Evolutionary conservation across 2,888 invertebrate genomes (phyloP).

Genomic region (Agrochola circellaris): DNA sequence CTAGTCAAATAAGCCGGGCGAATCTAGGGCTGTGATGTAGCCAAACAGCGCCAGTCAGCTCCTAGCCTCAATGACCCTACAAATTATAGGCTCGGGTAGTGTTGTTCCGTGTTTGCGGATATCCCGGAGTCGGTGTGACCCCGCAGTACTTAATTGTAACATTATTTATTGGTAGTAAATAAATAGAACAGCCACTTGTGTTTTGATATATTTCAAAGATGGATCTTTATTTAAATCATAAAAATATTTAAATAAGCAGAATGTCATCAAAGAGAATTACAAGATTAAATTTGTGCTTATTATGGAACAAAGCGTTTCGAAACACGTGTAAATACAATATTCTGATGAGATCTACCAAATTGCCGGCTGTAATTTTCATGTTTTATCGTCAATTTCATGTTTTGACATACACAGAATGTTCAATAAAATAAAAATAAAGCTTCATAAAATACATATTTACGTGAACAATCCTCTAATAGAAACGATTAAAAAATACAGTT

Average conservation of each 20-base stretch:
- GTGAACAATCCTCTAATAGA: background rate
- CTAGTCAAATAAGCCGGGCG: conserved; percentile 75
- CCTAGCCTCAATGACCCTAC: conserved; percentile 67
- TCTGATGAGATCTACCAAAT: conserved; percentile 34
- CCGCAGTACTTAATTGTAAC: conserved; percentile 12
- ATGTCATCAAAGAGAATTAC: background rate
- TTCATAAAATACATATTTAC: background rate
- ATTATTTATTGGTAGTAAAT: conserved; percentile 28
- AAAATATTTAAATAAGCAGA: too few species aligned
- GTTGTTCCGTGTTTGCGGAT: conserved; percentile 67
- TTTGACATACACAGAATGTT: conserved; percentile 1
- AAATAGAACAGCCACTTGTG: background rate
- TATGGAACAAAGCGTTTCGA: conserved; percentile 21
- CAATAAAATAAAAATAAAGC: background rate
- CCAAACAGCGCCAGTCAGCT: conserved; percentile 68
- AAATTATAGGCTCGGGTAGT: conserved; percentile 66
- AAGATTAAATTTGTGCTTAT: conserved; percentile 16
- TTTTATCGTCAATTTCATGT: conserved; percentile 21
- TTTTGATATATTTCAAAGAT: background rate
- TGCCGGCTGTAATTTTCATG: conserved; percentile 3
- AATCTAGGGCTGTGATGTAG: conserved; percentile 66
- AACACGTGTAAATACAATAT: conserved; percentile 34
- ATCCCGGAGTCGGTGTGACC: conserved; percentile 62
- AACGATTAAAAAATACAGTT: conserved; percentile 1
- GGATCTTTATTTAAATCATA: background rate